Base-by-base conservation (phyloP, 35 echinoderm and acorn worm species). In the Eucidaris tribuloides region DNA sequence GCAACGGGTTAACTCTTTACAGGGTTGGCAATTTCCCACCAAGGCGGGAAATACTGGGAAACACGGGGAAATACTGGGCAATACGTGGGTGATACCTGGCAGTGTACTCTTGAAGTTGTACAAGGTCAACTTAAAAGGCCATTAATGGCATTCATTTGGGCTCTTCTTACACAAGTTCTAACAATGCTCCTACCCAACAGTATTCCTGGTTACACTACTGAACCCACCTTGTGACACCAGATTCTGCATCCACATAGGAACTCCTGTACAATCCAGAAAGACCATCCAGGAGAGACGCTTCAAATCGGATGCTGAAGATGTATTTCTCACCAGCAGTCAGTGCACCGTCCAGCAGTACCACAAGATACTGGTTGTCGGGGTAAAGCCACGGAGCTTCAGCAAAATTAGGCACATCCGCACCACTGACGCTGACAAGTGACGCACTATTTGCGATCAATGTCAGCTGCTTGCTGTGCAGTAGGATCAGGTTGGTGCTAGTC, bases 381-480 rank as follows among this genome's bases (percentile, higher is more conserved):
- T 79, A 93, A 5, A 88, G 13, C 58, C 78, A 58, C 0, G 66
- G 63, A 23, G 78, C 34, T 80, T 33, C 40, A 33, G 58, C 56
- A 58, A 56, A n/a, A n/a, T n/a, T 5, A 84, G 71, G 79, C 33
- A 79, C 15, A 19, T 59, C 35, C 5, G 28, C 28, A 5, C 42
- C 84, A 80, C 3, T 49, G 23, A 38, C 42, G 22, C 19, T 64
- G 45, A n/a, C 28, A 46, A 62, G 20, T 0, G 18, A 48, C 62
- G 40, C 60, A 44, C 31, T n/a, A 34, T 48, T 35, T 48, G 19
- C 5, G 18, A 5, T 88, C 46, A 24, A 99, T 90, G 18, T 78
- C 13, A 93, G 40, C 45, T 46, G 4, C 55, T 99, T 99, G 56
- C 87, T 93, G 55, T 99, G 96, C 19, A 99, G 37, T n/a, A 99